A percentile compares a stretch with the other conserved stretches of the same genome.
phyloP scores from a whole-genome alignment of 2,888 invertebrate genomes.

The Stenchaetothrips biformis region DNA sequence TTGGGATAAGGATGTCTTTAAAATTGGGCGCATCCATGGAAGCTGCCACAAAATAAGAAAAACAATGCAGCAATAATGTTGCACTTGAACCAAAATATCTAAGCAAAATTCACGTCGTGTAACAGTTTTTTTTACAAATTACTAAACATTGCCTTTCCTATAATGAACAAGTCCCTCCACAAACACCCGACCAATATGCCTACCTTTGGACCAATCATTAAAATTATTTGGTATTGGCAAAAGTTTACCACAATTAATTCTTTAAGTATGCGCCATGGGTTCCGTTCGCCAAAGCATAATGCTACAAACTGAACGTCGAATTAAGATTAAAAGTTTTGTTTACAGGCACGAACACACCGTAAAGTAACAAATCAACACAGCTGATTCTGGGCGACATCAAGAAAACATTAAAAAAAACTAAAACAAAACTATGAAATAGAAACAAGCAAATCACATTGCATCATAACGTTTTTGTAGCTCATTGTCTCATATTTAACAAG shows the following conservation, averaged over 20 bases:
- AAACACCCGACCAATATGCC: not conserved
- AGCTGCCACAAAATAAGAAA: slow-evolving; percentile 8
- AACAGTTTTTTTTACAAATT: not conserved
- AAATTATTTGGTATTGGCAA: not conserved
- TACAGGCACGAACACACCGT: not conserved
- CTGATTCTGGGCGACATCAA: not conserved
- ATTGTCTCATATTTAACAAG: slow-evolving; percentile 22
- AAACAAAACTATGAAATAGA: slow-evolving; percentile 8
- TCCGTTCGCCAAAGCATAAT: not conserved
- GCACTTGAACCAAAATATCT: too few relatives aligned
- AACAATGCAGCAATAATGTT: not conserved
- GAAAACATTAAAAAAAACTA: not conserved
- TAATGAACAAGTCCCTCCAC: not conserved
- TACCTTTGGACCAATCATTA: not conserved
- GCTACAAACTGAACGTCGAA: not conserved
- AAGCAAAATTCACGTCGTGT: not conserved
- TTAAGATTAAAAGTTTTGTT: not conserved
- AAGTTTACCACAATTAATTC: not conserved
- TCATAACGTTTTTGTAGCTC: slow-evolving; percentile 21
- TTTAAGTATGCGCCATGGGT: not conserved
- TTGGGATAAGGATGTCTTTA: not conserved
- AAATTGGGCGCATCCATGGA: slow-evolving; percentile 15
- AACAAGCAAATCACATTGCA: slow-evolving; percentile 21
- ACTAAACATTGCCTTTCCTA: not conserved
- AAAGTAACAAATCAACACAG: slow-evolving; percentile 3